Evolutionary conservation across 2,888 invertebrate species (phyloP).

Genomic region (Andricus curvator): DNA sequence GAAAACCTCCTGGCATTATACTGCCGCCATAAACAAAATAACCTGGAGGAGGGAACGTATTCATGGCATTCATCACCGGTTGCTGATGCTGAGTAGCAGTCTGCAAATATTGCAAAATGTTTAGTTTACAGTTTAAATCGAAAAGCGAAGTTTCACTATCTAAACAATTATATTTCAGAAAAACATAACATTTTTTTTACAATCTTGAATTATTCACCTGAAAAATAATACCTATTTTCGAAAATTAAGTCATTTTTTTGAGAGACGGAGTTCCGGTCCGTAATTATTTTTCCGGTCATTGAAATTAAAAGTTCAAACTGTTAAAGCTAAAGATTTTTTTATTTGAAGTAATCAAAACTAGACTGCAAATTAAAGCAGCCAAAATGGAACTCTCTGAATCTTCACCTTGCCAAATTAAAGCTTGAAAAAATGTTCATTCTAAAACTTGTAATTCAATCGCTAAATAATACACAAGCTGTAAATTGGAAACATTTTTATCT

Average conservation of each 20-base stretch:
- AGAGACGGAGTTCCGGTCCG: neutral
- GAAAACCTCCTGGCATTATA: constrained; percentile 85
- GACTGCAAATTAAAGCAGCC: too few relatives aligned
- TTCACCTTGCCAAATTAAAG: too few relatives aligned
- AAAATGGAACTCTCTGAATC: too few relatives aligned
- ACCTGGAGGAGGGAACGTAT: constrained; percentile 85
- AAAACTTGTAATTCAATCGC: too few relatives aligned
- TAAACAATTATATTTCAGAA: neutral
- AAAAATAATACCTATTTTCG: neutral
- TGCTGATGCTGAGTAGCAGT: constrained; percentile 82
- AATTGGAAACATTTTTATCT: too few relatives aligned
- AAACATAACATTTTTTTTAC: neutral
- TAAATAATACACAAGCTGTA: too few relatives aligned
- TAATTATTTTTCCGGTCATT: too few relatives aligned
- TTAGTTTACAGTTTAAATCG: neutral
- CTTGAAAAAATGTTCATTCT: too few relatives aligned
- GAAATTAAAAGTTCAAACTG: too few relatives aligned
- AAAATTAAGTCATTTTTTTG: neutral
- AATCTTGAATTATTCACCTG: neutral
- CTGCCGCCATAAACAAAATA: constrained; percentile 87
- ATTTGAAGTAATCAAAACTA: too few relatives aligned
- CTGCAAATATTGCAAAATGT: constrained; percentile 64
- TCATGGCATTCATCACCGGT: constrained; percentile 82
- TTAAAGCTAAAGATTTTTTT: too few relatives aligned
- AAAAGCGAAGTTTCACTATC: neutral